Evolutionary conservation across 2,797 vertebrate genomes (phyloP).

Genomic region (Diplodus sargus): DNA sequence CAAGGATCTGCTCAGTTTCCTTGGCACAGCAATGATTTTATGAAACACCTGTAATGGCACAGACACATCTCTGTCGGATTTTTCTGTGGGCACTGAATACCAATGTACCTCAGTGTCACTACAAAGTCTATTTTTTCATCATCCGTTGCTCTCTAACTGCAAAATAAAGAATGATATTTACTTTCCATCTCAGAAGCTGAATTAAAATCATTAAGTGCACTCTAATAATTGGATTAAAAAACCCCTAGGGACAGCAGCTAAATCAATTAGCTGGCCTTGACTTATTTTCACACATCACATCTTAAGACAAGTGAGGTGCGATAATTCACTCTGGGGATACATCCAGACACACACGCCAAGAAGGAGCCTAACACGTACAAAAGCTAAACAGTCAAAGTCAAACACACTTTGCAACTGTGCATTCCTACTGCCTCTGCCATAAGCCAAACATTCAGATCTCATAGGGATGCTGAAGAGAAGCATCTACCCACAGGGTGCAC

Average conservation of each 20-base stretch:
- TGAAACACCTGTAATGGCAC: conserved; percentile 18
- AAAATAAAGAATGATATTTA: conserved; percentile 53
- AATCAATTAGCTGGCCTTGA: conserved; percentile 74
- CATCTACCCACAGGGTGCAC: conserved; percentile 74
- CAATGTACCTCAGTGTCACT: neutral
- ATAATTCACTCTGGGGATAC: conserved; percentile 65
- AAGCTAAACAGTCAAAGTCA: conserved; percentile 65
- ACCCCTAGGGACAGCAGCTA: conserved; percentile 56
- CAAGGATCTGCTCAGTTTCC: conserved; percentile 16
- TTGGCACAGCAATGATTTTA: conserved; percentile 10
- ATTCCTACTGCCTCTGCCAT: conserved; percentile 60
- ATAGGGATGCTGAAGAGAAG: conserved; percentile 62
- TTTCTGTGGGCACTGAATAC: neutral
- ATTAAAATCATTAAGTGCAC: conserved; percentile 63
- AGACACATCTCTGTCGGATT: conserved; percentile 8
- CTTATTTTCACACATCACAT: conserved; percentile 73
- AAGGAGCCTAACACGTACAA: conserved; percentile 49
- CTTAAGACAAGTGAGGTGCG: conserved; percentile 67
- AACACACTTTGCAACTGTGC: conserved; percentile 53
- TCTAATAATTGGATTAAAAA: conserved; percentile 68
- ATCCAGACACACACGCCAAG: conserved; percentile 55
- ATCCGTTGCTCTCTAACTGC: conserved; percentile 3
- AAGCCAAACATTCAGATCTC: conserved; percentile 74
- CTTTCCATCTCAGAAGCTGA: conserved; percentile 51
- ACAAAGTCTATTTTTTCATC: conserved; percentile 5